A percentile compares a stretch with the other conserved stretches of the same genome.
phyloP scores from a whole-genome alignment of 1,140 invertebrate genomes.

The Conopomorpha cramerella region DNA sequence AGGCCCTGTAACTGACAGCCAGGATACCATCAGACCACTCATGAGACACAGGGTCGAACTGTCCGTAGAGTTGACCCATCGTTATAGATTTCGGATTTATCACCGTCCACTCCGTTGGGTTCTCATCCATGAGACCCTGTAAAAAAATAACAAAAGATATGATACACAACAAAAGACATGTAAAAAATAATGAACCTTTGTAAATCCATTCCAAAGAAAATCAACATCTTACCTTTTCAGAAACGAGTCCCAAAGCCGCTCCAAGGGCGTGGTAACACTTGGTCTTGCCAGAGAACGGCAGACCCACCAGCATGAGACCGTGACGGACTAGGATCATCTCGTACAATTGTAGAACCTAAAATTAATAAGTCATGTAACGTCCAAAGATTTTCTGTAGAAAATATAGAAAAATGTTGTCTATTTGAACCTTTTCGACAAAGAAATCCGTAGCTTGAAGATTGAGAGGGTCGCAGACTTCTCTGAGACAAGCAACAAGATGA shows the following conservation, averaged over 20 bases:
- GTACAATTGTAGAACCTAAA: constrained; percentile 73
- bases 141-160: too few species aligned
- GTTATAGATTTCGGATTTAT: constrained; percentile 97
- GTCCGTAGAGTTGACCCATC: constrained; percentile 93
- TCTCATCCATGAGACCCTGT: constrained; percentile 77
- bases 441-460: constrained; percentile 84
- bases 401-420: too few species aligned
- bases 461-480: constrained; percentile 70
- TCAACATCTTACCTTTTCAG: constrained; percentile 74
- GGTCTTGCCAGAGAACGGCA: constrained; percentile 87
- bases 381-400: too few species aligned
- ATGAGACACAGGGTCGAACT: constrained; percentile 92
- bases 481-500: constrained; percentile 61
- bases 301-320: constrained; percentile 89
- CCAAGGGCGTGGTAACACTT: constrained; percentile 79
- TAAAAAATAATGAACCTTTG: too few species aligned
- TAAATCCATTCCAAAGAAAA: too few species aligned
- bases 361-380: background rate
- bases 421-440: constrained; percentile 80
- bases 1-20: constrained; percentile 88
- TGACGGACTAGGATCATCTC: constrained; percentile 96
- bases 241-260: constrained; percentile 75
- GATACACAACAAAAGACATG: too few species aligned
- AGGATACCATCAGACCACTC: constrained; percentile 94
- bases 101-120: constrained; percentile 85